A percentile compares a stretch with the other conserved stretches of the same genome.
These are phyloP conservation scores for Drepana falcataria DNA, from an alignment of 2,888 invertebrate genomes.

Conservation along the genomic window DNA sequence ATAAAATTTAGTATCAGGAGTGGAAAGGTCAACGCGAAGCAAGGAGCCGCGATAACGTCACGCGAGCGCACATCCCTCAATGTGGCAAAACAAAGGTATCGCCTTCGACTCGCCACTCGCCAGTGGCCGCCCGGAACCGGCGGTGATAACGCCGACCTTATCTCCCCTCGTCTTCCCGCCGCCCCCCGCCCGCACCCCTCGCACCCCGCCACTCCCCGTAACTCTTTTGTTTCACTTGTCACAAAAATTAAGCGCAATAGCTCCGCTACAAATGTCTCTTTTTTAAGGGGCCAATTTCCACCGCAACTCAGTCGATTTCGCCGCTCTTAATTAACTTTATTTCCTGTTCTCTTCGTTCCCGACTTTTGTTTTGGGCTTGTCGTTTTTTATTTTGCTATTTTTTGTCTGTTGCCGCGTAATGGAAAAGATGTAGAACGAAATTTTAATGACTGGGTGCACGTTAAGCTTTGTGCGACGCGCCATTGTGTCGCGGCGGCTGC, in stretches of 20 bases:
- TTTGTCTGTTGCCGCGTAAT: slow-evolving; percentile 75
- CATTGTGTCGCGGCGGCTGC: slow-evolving; percentile 56
- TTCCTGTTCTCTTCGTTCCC: slow-evolving; percentile 74
- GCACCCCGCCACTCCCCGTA: slow-evolving; percentile 53
- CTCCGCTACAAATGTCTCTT: slow-evolving; percentile 76
- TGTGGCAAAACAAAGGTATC: slow-evolving; percentile 74
- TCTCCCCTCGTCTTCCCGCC: slow-evolving; percentile 48
- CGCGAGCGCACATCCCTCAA: slow-evolving; percentile 72
- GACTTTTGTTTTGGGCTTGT: slow-evolving; percentile 74
- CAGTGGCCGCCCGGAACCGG: slow-evolving; percentile 56
- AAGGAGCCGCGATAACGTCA: slow-evolving; percentile 69
- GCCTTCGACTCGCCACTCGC: slow-evolving; percentile 72
- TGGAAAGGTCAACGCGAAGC: slow-evolving; percentile 64
- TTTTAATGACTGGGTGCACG: slow-evolving; percentile 75
- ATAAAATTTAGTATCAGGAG: slow-evolving; percentile 68
- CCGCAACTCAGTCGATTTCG: slow-evolving; percentile 78
- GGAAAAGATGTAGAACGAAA: slow-evolving; percentile 77
- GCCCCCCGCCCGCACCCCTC: slow-evolving; percentile 33
- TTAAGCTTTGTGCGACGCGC: slow-evolving; percentile 66
- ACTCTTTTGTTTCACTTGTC: slow-evolving; percentile 79
- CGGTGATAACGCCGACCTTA: slow-evolving; percentile 70
- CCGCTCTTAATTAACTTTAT: slow-evolving; percentile 79
- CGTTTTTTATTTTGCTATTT: slow-evolving; percentile 72
- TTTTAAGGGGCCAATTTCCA: slow-evolving; percentile 78
- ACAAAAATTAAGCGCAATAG: slow-evolving; percentile 79